A percentile compares a stretch with the other conserved stretches of the same genome.
Evolutionary conservation across 2,113 vertebrate species (phyloP).

Genomic region (Vulpes ferrilata): DNA sequence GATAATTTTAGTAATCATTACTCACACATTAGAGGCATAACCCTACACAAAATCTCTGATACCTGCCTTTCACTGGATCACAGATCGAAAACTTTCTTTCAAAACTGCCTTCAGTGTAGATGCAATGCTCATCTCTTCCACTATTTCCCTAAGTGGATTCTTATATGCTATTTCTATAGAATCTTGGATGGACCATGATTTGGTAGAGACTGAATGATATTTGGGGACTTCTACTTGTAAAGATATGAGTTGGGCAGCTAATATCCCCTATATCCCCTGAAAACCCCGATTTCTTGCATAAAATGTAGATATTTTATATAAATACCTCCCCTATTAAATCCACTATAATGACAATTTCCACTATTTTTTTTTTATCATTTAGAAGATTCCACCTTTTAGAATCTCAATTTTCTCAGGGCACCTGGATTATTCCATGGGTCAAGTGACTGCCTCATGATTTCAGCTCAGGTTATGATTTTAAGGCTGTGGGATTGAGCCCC

Average conservation of each 20-base stretch:
- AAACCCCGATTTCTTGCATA: neutral
- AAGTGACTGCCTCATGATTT: neutral
- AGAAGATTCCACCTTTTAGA: neutral
- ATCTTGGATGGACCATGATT: neutral
- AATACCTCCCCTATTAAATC: neutral
- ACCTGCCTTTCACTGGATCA: neutral
- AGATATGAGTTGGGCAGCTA: neutral
- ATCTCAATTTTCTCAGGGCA: neutral
- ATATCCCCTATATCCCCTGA: neutral
- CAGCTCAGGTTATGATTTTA: neutral
- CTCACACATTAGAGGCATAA: neutral
- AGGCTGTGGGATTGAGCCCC: neutral
- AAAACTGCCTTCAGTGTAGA: neutral
- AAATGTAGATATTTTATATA: neutral
- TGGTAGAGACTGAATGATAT: neutral
- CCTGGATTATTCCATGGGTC: neutral
- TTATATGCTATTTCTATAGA: neutral
- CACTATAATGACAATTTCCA: neutral
- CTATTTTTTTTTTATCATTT: slow-evolving; percentile 17
- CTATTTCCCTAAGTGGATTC: neutral
- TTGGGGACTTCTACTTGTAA: neutral
- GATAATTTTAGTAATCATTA: slow-evolving; percentile 6
- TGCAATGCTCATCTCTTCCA: neutral
- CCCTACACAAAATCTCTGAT: neutral
- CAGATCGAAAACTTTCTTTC: neutral